Base-by-base conservation (phyloP, 2,888 invertebrate species). In the Euplexia lucipara region DNA sequence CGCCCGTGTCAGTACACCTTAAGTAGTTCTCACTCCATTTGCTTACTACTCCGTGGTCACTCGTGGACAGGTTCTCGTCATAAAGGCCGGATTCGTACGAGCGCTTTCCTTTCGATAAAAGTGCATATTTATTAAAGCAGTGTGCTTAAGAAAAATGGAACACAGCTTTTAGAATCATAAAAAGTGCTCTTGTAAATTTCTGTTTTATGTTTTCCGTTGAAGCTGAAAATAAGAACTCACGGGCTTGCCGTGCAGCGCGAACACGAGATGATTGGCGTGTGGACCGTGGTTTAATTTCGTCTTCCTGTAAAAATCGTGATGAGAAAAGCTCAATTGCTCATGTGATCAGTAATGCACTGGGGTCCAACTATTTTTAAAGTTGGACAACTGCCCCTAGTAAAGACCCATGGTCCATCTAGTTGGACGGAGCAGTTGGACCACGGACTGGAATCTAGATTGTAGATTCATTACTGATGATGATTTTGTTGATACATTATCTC, bases 31-130 rank as follows among this genome's bases (percentile, higher is more conserved):
- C 20, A 45, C 51, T 67, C 62, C 62, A 45, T 70, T 67, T 70
- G 34, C 51, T 70, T 67, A 47, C 30, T 70, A 62, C 51, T 61
- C 67, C 20, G 37, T 51, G 45, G 34, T 45, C 45, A 63, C 20
- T 14, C 22, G 14, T 3, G 1, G 16, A 20, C 10, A 12, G 2
- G 12, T 35, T 42, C 16, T 6, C 9, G 3, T n/a, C 10, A 68
- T 41, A 47, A 47, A 30, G 2, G 34, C 5, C 10, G 6, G 8
- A 30, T 41, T 35, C 20, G 20, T 14, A 35, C n/a, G 9, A 45
- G 9, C 18, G n/a, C 18, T 45, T 39, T 45, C 37, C 3, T 5
- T 26, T 26, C 2, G n/a, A n/a, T n/a, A 10, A 41, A 47, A 35
- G 12, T 7, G 1, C 8, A 10, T 3, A 5, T 34, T 4, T 2